Evolutionary conservation across 1,140 invertebrate genomes (phyloP).

Genomic region (Zophobas morio): DNA sequence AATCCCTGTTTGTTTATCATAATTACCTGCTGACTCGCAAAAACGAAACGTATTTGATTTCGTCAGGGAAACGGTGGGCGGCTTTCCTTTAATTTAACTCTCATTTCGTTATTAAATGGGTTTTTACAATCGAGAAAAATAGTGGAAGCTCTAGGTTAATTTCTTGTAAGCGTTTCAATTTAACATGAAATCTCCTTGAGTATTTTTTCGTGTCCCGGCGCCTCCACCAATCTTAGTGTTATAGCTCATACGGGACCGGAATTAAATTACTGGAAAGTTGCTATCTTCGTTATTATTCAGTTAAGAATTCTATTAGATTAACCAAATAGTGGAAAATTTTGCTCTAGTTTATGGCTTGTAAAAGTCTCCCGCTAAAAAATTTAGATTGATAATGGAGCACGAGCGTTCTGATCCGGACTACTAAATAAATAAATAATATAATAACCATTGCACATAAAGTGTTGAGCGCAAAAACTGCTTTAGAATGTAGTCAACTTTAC

Average conservation of each 20-base stretch:
- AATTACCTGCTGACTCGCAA: not conserved
- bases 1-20: not conserved
- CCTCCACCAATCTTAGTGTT: conserved; percentile 23
- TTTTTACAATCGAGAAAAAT: not conserved
- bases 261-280: conserved; percentile 15
- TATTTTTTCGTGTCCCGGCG: conserved; percentile 11
- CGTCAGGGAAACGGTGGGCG: not conserved
- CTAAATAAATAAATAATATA: too few species aligned
- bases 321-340: conserved; percentile 9
- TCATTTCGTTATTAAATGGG: not conserved
- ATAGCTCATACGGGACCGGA: conserved; percentile 15
- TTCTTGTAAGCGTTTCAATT: conserved; percentile 8
- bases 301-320: conserved; percentile 17
- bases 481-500: too few species aligned
- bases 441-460: too few species aligned
- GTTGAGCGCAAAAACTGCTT: too few species aligned
- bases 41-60: not conserved
- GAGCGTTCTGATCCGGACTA: too few species aligned
- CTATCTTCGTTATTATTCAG: conserved; percentile 16
- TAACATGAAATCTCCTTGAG: not conserved
- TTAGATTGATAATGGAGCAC: too few species aligned
- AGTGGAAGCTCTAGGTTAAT: conserved; percentile 7
- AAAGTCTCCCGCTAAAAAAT: too few species aligned
- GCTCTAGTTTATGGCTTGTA: not conserved
- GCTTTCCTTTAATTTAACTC: not conserved